Base-by-base conservation (phyloP, 2,888 invertebrate species). In the Protula sp. region DNA sequence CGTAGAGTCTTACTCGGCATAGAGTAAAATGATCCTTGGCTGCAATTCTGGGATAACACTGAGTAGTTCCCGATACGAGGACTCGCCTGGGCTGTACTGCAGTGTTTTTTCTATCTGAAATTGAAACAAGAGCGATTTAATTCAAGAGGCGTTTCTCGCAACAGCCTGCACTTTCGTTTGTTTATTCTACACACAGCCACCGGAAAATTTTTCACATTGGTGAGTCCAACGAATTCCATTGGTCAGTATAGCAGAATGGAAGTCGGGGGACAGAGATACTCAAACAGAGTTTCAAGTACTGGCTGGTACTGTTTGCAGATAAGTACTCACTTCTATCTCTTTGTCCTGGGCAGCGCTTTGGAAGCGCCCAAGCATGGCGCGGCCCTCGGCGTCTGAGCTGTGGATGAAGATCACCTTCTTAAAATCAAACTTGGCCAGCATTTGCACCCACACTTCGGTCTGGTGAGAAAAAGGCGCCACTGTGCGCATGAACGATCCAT, bases 401-500 rank as follows among this genome's bases (percentile, higher is more conserved):
- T 95, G 94, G 69, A 98, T 92, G 76, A 97, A 91, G 72, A 95
- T 91, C 53, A 97, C 83, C 54, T 75, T 76, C 53, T 73, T 74
- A 77, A 80, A 82, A 73, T 91, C 89, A 77, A 97, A 92, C 81
- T 92, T 89, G 74, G 90, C 90, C 64, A 98, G 83, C 71, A 98
- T 86, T 80, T 95, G 92, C 2, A 95, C 90, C 94, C 98, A 98
- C 3, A 97, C 95, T 75, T 94, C 93, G 0, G 97, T 95, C 82
- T 99, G 98, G 79, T 98, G 94, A n/a, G 94, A 94, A 80, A 93
- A 97, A 0, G 98, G 95, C 2, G 98, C 95, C 3, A 98, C 95
- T 0, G 97, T 98, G 57, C 98, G 86, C 71, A 99, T 83, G 81
- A 98, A 98, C 1, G 94, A 95, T 54, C 94, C 93, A 79, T 98